These are phyloP conservation scores for Cherax quadricarinatus DNA, from an alignment of 1,140 invertebrate species.

Conservation along the genomic window DNA sequence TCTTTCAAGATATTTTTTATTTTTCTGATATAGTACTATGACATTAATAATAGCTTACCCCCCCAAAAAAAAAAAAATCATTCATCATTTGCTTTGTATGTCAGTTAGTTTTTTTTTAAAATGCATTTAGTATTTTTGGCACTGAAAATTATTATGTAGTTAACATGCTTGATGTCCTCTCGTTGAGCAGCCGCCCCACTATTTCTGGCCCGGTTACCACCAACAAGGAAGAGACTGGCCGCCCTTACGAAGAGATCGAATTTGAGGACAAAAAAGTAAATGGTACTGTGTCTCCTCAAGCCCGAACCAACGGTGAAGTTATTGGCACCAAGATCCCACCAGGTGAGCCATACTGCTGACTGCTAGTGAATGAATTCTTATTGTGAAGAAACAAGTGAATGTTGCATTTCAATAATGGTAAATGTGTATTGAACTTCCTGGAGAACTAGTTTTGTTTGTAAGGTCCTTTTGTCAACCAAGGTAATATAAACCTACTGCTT, in stretches of 20 bases:
- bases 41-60: too few species aligned
- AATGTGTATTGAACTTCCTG: not conserved
- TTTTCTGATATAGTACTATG: too few species aligned
- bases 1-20: too few species aligned
- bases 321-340: slow-evolving; percentile 67
- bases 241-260: slow-evolving; percentile 75
- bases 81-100: too few species aligned
- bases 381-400: not conserved
- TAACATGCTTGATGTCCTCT: not conserved
- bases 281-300: slow-evolving; percentile 73
- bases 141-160: not conserved
- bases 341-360: slow-evolving; percentile 15
- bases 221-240: slow-evolving; percentile 64
- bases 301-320: slow-evolving; percentile 74
- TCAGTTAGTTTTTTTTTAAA: too few species aligned
- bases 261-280: slow-evolving; percentile 74
- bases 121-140: not conserved
- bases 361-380: not conserved
- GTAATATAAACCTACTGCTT: not conserved
- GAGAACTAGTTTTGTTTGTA: not conserved
- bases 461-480: not conserved
- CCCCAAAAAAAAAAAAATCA: too few species aligned
- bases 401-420: not conserved
- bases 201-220: slow-evolving; percentile 54
- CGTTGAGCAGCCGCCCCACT: slow-evolving; percentile 51